Percentiles rank a stretch among this genome's conserved stretches.
Conservation (phyloP, 2,888 invertebrate species). For the Dicycla oo region DNA sequence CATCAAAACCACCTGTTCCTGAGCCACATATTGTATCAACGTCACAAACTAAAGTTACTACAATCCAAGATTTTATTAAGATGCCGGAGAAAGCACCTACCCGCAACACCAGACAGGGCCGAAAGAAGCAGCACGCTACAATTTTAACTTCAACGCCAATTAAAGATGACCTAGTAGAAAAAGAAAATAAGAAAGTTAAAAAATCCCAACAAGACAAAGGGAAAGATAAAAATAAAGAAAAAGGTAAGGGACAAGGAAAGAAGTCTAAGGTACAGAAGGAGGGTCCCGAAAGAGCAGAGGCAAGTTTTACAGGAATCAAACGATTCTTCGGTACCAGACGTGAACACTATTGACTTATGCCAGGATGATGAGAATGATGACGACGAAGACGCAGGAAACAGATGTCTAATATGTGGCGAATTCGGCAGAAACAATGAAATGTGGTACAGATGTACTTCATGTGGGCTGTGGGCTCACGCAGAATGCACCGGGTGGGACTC, state of each 20-base stretch:
- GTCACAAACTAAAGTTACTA: slow-evolving; percentile 6
- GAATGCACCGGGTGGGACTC: background rate
- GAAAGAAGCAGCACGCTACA: slow-evolving; percentile 7
- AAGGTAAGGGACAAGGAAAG: background rate
- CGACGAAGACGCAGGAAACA: background rate
- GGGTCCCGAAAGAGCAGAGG: background rate
- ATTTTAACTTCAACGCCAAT: too few species aligned
- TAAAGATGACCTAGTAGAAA: too few species aligned
- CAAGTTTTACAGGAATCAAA: background rate
- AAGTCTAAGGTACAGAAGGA: slow-evolving; percentile 2
- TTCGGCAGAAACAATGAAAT: background rate
- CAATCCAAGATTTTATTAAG: background rate
- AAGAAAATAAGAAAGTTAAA: too few species aligned
- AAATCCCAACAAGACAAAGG: too few species aligned
- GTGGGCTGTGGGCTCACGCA: background rate
- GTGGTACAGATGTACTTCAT: background rate
- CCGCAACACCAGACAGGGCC: background rate
- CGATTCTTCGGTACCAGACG: background rate
- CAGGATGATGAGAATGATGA: slow-evolving; percentile 2
- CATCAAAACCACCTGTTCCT: background rate
- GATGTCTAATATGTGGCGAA: background rate
- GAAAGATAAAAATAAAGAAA: too few species aligned
- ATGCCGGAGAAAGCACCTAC: background rate
- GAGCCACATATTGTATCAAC: background rate
- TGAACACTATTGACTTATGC: background rate